Conservation (phyloP, 2,888 invertebrate species). For the Podotricha telesiphe region DNA sequence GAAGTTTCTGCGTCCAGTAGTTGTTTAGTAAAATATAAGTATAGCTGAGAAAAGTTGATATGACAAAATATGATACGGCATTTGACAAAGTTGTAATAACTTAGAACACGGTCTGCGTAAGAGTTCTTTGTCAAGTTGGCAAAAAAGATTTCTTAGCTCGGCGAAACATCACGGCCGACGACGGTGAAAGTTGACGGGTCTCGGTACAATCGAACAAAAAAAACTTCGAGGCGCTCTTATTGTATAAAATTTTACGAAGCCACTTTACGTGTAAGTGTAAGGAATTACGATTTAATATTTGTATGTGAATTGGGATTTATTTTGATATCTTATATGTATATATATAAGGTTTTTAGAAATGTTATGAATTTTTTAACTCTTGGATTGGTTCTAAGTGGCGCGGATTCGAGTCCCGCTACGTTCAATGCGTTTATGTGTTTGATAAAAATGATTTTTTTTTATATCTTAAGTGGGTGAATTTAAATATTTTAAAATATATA, state of each 20-base stretch:
- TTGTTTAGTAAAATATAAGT: constrained; percentile 29
- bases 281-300: constrained; percentile 12
- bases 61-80: constrained; percentile 45
- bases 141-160: constrained; percentile 35
- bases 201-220: constrained; percentile 38
- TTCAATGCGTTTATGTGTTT: too few species aligned
- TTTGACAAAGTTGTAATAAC: constrained; percentile 44
- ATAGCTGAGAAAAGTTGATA: constrained; percentile 33
- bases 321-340: too few species aligned
- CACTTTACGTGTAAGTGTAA: not conserved
- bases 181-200: constrained; percentile 38
- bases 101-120: constrained; percentile 42
- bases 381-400: too few species aligned
- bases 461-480: too few species aligned
- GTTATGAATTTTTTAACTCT: too few species aligned
- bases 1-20: too few species aligned
- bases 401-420: too few species aligned
- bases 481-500: too few species aligned
- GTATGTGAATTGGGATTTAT: not conserved
- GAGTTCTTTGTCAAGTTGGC: constrained; percentile 42
- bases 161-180: constrained; percentile 34
- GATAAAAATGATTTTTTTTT: too few species aligned
- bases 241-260: constrained; percentile 31
- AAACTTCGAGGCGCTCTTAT: constrained; percentile 32
- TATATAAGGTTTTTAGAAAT: too few species aligned